phyloP scores from a whole-genome alignment of 2,888 invertebrate genomes.

The Macrosoma leucophasiata region DNA sequence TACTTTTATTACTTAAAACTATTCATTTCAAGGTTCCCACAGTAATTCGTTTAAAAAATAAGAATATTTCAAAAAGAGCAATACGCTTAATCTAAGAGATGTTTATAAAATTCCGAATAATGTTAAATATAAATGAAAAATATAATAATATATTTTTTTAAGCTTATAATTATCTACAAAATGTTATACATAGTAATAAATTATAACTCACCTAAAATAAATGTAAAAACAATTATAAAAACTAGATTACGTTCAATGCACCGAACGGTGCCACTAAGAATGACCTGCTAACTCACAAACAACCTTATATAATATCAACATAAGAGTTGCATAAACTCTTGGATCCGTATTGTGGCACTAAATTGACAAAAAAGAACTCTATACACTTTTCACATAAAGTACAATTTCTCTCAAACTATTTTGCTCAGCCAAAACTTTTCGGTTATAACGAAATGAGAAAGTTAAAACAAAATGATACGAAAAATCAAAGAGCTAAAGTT shows the following conservation, averaged over 20 bases:
- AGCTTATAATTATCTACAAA: too few relatives aligned
- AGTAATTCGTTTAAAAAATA: too few relatives aligned
- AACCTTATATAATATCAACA: conserved; percentile 73
- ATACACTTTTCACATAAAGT: conserved; percentile 10
- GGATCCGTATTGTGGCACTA: conserved; percentile 50
- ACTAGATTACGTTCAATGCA: conserved; percentile 56
- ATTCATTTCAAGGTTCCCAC: too few relatives aligned
- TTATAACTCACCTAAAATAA: conserved; percentile 40
- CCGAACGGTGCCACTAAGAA: conserved; percentile 51
- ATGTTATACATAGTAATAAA: conserved; percentile 6
- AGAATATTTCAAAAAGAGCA: too few relatives aligned
- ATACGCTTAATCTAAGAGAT: too few relatives aligned
- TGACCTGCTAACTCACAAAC: conserved; percentile 45
- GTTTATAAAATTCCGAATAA: too few relatives aligned
- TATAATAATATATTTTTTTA: background rate
- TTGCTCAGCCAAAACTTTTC: too few relatives aligned
- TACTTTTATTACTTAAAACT: too few relatives aligned
- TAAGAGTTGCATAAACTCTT: conserved; percentile 71
- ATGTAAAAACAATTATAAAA: conserved; percentile 16
- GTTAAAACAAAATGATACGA: conserved; percentile 33
- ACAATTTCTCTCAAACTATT: too few relatives aligned
- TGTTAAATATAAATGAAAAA: background rate
- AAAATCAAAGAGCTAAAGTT: conserved; percentile 21
- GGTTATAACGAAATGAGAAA: too few relatives aligned
- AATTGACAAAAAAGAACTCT: conserved; percentile 32